Percentiles rank a stretch among this genome's conserved stretches.
Conservation (phyloP, 2,113 vertebrate species). For the Oncorhynchus kisutch region DNA sequence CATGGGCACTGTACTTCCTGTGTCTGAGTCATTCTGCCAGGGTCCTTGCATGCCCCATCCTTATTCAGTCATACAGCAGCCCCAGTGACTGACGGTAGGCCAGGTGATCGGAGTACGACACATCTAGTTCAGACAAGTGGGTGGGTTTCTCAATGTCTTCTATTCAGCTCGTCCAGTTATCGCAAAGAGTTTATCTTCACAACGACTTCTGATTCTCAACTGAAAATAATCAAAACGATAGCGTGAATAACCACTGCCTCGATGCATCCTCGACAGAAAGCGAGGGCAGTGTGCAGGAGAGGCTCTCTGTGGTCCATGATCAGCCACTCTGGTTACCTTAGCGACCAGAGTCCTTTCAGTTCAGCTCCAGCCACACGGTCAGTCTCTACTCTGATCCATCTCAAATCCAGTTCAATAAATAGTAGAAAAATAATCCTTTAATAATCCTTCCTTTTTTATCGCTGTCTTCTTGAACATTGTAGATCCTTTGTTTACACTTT, state of each 20-base stretch:
- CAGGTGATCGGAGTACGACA: background rate
- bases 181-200: background rate
- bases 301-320: background rate
- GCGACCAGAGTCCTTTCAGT: background rate
- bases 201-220: background rate
- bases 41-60: background rate
- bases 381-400: conserved; percentile 63
- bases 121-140: background rate
- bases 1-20: background rate
- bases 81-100: background rate
- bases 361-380: background rate
- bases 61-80: background rate
- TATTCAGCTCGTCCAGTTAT: background rate
- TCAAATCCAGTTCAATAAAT: conserved; percentile 93
- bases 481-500: conserved; percentile 72
- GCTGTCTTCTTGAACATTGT: conserved; percentile 69
- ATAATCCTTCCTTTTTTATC: conserved; percentile 67
- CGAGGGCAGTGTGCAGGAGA: background rate
- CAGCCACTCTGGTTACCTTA: background rate
- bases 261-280: conserved; percentile 10
- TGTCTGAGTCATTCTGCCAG: conserved; percentile 2
- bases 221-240: background rate
- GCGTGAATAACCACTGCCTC: background rate
- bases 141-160: background rate
- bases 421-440: conserved; percentile 99